Percentiles rank a stretch among this genome's conserved stretches.
Conservation (phyloP, 2,113 vertebrate genomes). For the Perca fluviatilis region DNA sequence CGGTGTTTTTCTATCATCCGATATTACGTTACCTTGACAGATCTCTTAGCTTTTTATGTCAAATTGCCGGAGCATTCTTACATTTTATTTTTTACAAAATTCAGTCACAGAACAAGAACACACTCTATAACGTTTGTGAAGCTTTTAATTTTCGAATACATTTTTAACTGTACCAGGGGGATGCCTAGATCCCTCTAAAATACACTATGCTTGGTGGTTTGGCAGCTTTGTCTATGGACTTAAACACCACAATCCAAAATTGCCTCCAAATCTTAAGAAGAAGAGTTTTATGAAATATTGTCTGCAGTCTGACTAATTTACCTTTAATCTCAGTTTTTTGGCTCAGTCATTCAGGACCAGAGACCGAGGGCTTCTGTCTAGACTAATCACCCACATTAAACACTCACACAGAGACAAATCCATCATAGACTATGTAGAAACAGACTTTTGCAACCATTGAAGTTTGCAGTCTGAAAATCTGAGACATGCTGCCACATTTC, state of each 20-base stretch:
- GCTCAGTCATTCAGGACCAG: background rate
- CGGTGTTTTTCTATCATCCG: background rate
- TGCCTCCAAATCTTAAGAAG: slow-evolving; percentile 10
- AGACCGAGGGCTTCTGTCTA: background rate
- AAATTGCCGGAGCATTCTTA: background rate
- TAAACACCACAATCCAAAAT: slow-evolving; percentile 26
- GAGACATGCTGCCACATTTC: background rate
- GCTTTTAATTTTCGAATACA: slow-evolving; percentile 45
- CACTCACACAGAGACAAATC: slow-evolving; percentile 3
- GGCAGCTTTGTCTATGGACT: background rate
- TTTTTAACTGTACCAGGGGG: slow-evolving; percentile 23
- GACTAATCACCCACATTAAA: background rate
- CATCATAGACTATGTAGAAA: background rate
- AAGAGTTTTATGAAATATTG: slow-evolving; percentile 1
- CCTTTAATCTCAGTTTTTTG: background rate
- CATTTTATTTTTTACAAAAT: background rate
- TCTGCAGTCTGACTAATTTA: slow-evolving; percentile 7
- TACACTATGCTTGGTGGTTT: slow-evolving; percentile 12
- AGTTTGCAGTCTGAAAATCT: background rate
- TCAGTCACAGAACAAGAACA: background rate
- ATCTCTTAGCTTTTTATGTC: background rate
- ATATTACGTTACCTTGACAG: background rate
- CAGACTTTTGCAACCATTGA: background rate
- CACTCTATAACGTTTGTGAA: slow-evolving; percentile 1
- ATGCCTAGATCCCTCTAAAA: background rate